These are phyloP conservation scores for Poeciliopsis paucimaculata DNA, from an alignment of 2,797 vertebrate species.

Conservation along the genomic window DNA sequence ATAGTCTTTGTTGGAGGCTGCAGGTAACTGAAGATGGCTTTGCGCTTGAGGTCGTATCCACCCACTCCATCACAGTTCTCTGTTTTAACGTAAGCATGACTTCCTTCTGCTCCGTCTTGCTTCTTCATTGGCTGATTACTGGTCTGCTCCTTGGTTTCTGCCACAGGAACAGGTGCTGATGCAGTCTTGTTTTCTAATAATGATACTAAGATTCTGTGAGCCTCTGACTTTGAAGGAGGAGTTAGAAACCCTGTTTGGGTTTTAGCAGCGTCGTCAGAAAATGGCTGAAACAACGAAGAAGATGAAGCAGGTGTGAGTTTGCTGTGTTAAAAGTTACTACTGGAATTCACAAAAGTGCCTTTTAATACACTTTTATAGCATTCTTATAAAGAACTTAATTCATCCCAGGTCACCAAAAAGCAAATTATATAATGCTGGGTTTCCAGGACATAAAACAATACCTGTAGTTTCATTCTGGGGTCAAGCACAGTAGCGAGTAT, in stretches of 20 bases:
- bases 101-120: constrained; percentile 22
- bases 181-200: constrained; percentile 27
- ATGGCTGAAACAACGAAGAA: constrained; percentile 62
- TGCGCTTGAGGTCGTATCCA: constrained; percentile 64
- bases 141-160: constrained; percentile 19
- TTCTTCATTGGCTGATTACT: constrained; percentile 18
- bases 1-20: constrained; percentile 61
- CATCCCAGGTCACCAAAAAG: not conserved
- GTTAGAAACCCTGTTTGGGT: constrained; percentile 44
- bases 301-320: not conserved
- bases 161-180: not conserved
- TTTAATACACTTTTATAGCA: not conserved
- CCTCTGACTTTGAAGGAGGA: constrained; percentile 69
- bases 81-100: not conserved
- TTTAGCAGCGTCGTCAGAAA: constrained; percentile 60
- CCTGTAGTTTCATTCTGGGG: constrained; percentile 80
- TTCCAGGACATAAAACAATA: constrained; percentile 23
- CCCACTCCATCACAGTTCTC: constrained; percentile 16
- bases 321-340: not conserved
- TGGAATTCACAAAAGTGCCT: not conserved
- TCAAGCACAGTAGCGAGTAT: constrained; percentile 78
- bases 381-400: not conserved
- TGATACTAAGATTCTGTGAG: constrained; percentile 56
- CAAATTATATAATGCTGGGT: not conserved
- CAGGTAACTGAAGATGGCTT: constrained; percentile 59